phyloP scores from a whole-genome alignment of 2,797 vertebrate genomes.

The Enteromius fasciolatus region DNA sequence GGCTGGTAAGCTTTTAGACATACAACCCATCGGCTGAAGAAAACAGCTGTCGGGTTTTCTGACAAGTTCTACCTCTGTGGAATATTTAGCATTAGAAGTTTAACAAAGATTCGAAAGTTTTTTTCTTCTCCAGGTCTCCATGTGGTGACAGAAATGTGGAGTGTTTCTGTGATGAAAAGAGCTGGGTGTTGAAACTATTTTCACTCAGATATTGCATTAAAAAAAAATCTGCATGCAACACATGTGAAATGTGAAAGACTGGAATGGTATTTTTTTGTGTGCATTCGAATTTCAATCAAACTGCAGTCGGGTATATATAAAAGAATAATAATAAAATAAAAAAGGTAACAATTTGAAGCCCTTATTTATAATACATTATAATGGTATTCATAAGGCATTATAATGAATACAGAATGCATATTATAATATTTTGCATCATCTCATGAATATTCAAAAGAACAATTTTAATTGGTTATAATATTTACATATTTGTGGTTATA shows the following conservation, averaged over 20 bases:
- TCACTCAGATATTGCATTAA: not conserved
- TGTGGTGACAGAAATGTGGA: too few relatives aligned
- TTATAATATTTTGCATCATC: too few relatives aligned
- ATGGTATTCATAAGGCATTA: too few relatives aligned
- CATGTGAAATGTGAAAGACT: not conserved
- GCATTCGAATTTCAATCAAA: too few relatives aligned
- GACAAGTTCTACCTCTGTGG: not conserved
- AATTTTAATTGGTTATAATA: too few relatives aligned
- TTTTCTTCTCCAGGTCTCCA: not conserved
- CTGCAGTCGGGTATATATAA: too few relatives aligned
- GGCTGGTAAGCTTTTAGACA: slow-evolving; percentile 4
- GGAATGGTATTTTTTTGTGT: not conserved
- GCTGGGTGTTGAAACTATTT: not conserved
- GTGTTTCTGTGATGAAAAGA: not conserved
- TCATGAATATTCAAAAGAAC: too few relatives aligned
- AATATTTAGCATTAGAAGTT: not conserved
- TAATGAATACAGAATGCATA: too few relatives aligned
- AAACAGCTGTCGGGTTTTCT: slow-evolving; percentile 4
- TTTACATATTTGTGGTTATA: too few relatives aligned
- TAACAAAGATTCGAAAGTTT: not conserved
- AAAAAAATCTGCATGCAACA: not conserved
- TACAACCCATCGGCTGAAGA: not conserved
- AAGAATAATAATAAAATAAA: too few relatives aligned
- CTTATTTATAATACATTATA: too few relatives aligned
- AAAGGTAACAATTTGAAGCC: too few relatives aligned